Base-by-base conservation (phyloP, 2,888 invertebrate genomes). In the Neoascia interrupta region DNA sequence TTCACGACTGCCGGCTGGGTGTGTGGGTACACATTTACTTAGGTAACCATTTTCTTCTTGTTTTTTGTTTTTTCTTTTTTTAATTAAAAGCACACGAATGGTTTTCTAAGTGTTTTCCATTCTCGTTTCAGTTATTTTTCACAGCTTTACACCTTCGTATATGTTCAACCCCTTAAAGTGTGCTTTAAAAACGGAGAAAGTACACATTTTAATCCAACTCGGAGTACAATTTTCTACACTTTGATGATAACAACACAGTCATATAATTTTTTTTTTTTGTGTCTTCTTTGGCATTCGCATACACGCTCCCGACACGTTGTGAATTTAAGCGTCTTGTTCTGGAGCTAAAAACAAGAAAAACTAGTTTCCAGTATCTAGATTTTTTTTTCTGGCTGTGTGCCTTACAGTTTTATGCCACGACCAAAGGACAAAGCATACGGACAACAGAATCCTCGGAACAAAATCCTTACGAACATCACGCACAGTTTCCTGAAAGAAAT, bases 191-290 rank as follows among this genome's bases (percentile, higher is more conserved):
- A 19, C 11, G 56, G 23, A 11, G 39, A 45, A 66, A 64, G 43
- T 19, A 51, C 53, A 58, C n/a, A n/a, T n/a, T n/a, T n/a, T n/a
- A n/a, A n/a, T n/a, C 28, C 23, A 64, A 41, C 63, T 70, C n/a
- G n/a, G n/a, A n/a, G n/a, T n/a, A 70, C 75, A 76, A 76, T 53
- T 36, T 37, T 54, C 58, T 58, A 58, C 60, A 60, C 54, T 47
- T 34, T 36, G 47, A 64, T 76, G 64, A 76, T 64, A 72, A 72
- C 70, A 72, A 49, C 70, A 37, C 39, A 75, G 49, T 66, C 73
- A 64, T 73, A 64, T 43, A 69, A 69, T 64, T 70, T 70, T 34
- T 6, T 76, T 70, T 69, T 51, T 45, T 53, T 68, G n/a, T n/a
- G n/a, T n/a, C n/a, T n/a, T n/a, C n/a, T n/a, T 21, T 41, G 34